Conservation (phyloP, 2,888 invertebrate genomes). For the Coenonympha arcania region DNA sequence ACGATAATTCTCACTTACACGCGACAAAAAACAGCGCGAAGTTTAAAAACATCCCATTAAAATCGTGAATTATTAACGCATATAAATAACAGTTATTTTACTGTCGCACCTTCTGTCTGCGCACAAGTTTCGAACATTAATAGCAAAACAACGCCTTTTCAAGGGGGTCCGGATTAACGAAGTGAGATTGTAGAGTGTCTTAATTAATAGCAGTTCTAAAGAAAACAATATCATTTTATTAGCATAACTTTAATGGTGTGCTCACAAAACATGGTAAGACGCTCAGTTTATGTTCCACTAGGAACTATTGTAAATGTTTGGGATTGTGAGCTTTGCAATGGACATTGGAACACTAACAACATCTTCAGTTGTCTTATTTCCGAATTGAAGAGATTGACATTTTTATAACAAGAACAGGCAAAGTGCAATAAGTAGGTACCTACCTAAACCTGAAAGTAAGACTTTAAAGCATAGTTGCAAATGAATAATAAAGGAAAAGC, state of each 20-base stretch:
- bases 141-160: constrained; percentile 53
- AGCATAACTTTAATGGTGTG: constrained; percentile 48
- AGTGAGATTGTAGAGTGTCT: constrained; percentile 66
- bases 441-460: too few relatives aligned
- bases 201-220: constrained; percentile 73
- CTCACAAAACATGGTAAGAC: constrained; percentile 27
- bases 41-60: constrained; percentile 46
- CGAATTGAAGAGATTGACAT: too few relatives aligned
- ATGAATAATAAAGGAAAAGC: too few relatives aligned
- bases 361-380: too few relatives aligned
- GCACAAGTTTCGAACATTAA: constrained; percentile 65
- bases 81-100: constrained; percentile 65
- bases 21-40: constrained; percentile 19
- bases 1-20: constrained; percentile 23
- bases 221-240: constrained; percentile 74
- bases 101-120: constrained; percentile 62
- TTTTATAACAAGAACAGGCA: too few relatives aligned
- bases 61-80: constrained; percentile 58
- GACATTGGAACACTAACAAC: too few relatives aligned
- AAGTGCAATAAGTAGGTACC: too few relatives aligned
- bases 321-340: background rate
- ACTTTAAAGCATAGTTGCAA: too few relatives aligned
- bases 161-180: constrained; percentile 65
- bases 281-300: background rate
- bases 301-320: background rate